phyloP scores from a whole-genome alignment of 2,888 invertebrate genomes.

The Mesoligia furuncula region DNA sequence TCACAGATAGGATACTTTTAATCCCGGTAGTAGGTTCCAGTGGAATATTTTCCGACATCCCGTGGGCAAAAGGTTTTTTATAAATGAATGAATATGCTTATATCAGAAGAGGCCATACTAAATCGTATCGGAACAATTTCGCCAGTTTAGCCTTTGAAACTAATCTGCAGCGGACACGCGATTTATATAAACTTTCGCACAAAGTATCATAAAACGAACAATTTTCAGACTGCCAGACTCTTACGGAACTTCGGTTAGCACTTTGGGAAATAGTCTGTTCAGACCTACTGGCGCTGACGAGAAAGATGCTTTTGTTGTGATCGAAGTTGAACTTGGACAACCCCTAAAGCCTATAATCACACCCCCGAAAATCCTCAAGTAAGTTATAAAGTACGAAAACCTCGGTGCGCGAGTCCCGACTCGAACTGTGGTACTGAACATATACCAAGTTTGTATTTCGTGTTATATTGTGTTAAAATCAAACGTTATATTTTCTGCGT shows the following conservation, averaged over 20 bases:
- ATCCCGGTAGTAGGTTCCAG: neutral
- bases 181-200: neutral
- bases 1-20: neutral
- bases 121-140: neutral
- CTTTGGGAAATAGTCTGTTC: constrained; percentile 50
- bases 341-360: constrained; percentile 74
- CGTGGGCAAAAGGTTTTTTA: neutral
- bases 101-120: neutral
- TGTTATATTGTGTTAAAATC: no score
- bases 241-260: constrained; percentile 64
- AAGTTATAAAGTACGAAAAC: constrained; percentile 37
- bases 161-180: neutral
- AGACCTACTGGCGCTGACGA: constrained; percentile 78
- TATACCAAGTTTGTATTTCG: no score
- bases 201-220: neutral
- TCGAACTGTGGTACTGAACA: no score
- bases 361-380: constrained; percentile 77
- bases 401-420: no score
- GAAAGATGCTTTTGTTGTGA: constrained; percentile 77
- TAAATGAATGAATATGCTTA: neutral
- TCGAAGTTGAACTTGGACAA: constrained; percentile 78
- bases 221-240: constrained; percentile 56
- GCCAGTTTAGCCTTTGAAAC: neutral
- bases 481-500: no score
- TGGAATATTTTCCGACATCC: neutral